phyloP scores from a whole-genome alignment of 2,888 invertebrate species.

The Calliopum simillimum region DNA sequence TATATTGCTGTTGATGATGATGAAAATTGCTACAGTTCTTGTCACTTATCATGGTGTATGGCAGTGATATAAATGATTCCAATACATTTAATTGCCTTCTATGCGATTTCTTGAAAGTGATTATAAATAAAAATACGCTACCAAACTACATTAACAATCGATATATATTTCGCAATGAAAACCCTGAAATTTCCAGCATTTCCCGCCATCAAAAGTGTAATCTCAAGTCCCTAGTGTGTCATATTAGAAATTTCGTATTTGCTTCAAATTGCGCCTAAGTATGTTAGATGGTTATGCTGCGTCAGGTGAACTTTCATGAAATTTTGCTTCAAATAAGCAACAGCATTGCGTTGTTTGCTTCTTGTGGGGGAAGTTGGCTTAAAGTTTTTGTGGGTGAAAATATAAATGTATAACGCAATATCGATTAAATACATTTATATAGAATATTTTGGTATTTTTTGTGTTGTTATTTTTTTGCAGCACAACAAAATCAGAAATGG shows the following conservation, averaged over 20 bases:
- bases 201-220: not conserved
- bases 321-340: not conserved
- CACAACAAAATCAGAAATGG: slow-evolving; percentile 35
- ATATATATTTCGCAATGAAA: too few species aligned
- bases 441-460: slow-evolving; percentile 35
- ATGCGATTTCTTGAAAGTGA: too few species aligned
- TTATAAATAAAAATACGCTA: too few species aligned
- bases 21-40: too few species aligned
- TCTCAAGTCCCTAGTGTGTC: slow-evolving; percentile 59
- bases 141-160: too few species aligned
- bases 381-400: slow-evolving; percentile 29
- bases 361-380: slow-evolving; percentile 10
- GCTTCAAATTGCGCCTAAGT: slow-evolving; percentile 64
- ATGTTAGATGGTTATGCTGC: slow-evolving; percentile 41
- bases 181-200: slow-evolving; percentile 7
- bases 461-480: slow-evolving; percentile 44
- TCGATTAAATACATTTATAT: slow-evolving; percentile 45
- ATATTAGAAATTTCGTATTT: slow-evolving; percentile 54
- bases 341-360: not conserved
- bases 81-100: too few species aligned
- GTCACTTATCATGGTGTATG: too few species aligned
- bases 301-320: not conserved
- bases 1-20: too few species aligned
- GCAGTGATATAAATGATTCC: too few species aligned
- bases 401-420: too few species aligned